phyloP scores from a whole-genome alignment of 2,888 invertebrate species.

The Lucinisca nassula region DNA sequence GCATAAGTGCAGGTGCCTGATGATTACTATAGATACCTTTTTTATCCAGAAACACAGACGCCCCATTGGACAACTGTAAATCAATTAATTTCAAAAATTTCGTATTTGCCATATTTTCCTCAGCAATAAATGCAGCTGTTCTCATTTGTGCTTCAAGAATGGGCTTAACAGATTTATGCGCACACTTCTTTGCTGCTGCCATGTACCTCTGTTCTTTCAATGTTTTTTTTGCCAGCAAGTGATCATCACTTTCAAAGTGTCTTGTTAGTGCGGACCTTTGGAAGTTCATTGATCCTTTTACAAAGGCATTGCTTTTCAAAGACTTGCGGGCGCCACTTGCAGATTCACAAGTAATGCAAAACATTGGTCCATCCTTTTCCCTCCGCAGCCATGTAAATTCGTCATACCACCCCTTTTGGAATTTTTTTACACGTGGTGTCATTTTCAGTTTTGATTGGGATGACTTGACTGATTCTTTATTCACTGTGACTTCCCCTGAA shows the following conservation, averaged over 20 bases:
- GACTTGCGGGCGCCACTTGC: background rate
- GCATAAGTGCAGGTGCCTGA: slow-evolving; percentile 29
- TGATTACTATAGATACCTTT: slow-evolving; percentile 41
- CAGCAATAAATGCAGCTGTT: too few species aligned
- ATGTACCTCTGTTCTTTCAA: too few species aligned
- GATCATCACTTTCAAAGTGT: background rate
- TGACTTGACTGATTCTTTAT: too few species aligned
- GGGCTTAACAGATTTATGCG: too few species aligned
- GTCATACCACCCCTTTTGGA: too few species aligned
- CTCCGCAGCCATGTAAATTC: too few species aligned
- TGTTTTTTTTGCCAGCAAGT: background rate
- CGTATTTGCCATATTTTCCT: slow-evolving; percentile 15
- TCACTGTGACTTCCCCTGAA: too few species aligned
- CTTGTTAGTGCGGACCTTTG: background rate
- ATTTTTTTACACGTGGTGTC: too few species aligned
- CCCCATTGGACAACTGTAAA: slow-evolving; percentile 27
- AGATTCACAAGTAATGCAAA: background rate
- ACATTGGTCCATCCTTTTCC: background rate
- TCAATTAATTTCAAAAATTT: slow-evolving; percentile 27
- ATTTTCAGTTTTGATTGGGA: too few species aligned
- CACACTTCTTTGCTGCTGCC: too few species aligned
- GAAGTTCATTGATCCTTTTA: background rate
- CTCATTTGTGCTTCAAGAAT: too few species aligned
- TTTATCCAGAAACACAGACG: slow-evolving; percentile 19
- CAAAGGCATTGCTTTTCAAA: background rate